Conservation (phyloP, 2,888 invertebrate species). For the Drosophila ezoana region DNA sequence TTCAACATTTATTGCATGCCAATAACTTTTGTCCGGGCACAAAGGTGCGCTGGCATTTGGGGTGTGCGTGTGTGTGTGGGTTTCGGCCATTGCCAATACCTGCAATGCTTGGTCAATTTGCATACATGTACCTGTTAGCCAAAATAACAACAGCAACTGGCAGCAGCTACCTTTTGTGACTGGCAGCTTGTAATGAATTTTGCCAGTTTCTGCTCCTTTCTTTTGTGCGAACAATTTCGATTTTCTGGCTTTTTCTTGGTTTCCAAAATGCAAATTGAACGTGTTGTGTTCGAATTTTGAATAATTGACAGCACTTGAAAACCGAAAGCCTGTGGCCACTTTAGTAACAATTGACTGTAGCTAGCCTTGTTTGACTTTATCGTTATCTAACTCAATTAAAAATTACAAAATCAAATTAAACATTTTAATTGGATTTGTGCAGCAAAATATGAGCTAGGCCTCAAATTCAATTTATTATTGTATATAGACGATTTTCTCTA, state of each 20-base stretch:
- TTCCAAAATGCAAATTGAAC: slow-evolving; percentile 20
- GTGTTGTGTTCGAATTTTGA: slow-evolving; percentile 8
- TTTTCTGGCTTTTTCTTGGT: background rate
- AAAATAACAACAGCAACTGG: slow-evolving; percentile 4
- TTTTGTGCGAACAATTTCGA: slow-evolving; percentile 1
- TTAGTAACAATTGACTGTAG: slow-evolving; percentile 5
- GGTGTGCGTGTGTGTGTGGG: slow-evolving; percentile 13
- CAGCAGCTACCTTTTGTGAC: slow-evolving; percentile 17
- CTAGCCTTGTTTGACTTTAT: background rate
- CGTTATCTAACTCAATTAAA: slow-evolving; percentile 1
- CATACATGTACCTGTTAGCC: slow-evolving; percentile 24
- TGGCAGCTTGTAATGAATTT: slow-evolving; percentile 54
- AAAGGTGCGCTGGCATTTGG: slow-evolving; percentile 25
- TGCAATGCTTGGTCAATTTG: slow-evolving; percentile 54
- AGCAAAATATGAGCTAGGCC: no score
- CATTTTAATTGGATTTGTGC: background rate
- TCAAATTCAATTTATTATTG: no score
- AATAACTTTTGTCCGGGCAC: slow-evolving; percentile 56
- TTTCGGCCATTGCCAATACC: slow-evolving; percentile 9
- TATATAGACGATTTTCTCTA: no score
- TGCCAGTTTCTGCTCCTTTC: slow-evolving; percentile 9
- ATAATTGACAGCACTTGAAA: slow-evolving; percentile 14
- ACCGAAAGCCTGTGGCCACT: background rate
- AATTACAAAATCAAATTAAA: background rate
- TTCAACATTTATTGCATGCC: slow-evolving; percentile 69